These are phyloP conservation scores for Takifugu rubripes DNA, from an alignment of 2,797 vertebrate genomes.

Conservation along the genomic window DNA sequence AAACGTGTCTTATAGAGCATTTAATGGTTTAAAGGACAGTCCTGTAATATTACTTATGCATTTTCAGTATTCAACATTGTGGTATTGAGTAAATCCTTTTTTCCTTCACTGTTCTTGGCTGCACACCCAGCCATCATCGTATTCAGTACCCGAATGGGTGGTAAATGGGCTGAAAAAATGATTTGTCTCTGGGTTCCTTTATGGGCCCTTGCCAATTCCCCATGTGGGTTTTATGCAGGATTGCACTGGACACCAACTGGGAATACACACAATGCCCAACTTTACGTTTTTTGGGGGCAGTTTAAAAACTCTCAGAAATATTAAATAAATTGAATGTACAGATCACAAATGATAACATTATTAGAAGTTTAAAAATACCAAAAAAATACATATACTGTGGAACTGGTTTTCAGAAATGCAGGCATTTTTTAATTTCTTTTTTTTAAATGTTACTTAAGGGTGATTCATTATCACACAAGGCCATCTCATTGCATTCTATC, in stretches of 20 bases:
- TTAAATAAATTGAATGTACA: too few relatives aligned
- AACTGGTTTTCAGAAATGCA: too few relatives aligned
- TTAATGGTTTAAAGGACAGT: background rate
- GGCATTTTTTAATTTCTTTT: too few relatives aligned
- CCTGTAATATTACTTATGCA: background rate
- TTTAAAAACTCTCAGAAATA: background rate
- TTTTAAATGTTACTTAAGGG: too few relatives aligned
- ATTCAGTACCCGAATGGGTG: background rate
- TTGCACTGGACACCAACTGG: background rate
- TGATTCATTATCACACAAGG: too few relatives aligned
- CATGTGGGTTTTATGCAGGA: background rate
- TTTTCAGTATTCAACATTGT: background rate
- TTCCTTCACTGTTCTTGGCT: background rate
- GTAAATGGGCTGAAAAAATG: background rate
- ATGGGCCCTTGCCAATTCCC: background rate
- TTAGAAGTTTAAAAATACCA: too few relatives aligned
- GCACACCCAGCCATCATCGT: background rate
- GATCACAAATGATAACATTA: too few relatives aligned
- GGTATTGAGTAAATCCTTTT: background rate
- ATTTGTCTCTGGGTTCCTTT: background rate
- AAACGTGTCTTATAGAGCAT: background rate
- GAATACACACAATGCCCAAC: background rate
- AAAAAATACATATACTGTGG: too few relatives aligned
- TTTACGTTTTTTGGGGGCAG: background rate
- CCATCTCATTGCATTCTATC: too few relatives aligned